Percentiles rank a stretch among this genome's conserved stretches.
phyloP scores from a whole-genome alignment of 2,797 vertebrate genomes.

The Pyrocephalus nanus region DNA sequence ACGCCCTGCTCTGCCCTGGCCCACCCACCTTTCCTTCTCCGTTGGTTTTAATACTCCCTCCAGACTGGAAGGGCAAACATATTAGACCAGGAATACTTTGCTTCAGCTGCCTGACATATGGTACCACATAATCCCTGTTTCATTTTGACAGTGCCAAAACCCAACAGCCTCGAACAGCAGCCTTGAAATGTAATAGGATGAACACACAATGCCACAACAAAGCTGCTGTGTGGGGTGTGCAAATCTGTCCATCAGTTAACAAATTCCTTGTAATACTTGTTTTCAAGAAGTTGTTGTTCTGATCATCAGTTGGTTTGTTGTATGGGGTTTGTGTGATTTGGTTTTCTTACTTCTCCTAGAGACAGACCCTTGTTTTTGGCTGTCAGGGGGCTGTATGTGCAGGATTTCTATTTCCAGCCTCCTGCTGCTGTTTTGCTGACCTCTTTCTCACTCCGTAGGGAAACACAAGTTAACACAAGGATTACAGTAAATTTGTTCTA shows the following conservation, averaged over 20 bases:
- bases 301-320: not conserved
- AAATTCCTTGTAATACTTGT: not conserved
- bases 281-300: not conserved
- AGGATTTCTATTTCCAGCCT: conserved; percentile 25
- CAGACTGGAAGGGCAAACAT: not conserved
- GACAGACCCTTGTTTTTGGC: not conserved
- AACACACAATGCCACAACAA: conserved; percentile 16
- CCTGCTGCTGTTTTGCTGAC: not conserved
- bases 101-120: conserved; percentile 63
- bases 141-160: conserved; percentile 43
- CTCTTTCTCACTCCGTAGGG: not conserved
- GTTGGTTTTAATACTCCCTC: not conserved
- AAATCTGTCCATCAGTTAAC: conserved; percentile 33
- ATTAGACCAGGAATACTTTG: conserved; percentile 13
- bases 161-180: conserved; percentile 40
- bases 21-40: not conserved
- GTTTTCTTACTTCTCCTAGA: not conserved
- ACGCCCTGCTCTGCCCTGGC: not conserved
- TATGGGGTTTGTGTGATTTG: not conserved
- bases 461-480: conserved; percentile 56
- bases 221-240: not conserved
- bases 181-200: conserved; percentile 33
- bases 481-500: conserved; percentile 73
- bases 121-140: conserved; percentile 27
- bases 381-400: not conserved